Evolutionary conservation across 2,113 vertebrate species (phyloP), one percentile per base, ranked within the genome.

Genomic region (Trinectes maculatus): DNA sequence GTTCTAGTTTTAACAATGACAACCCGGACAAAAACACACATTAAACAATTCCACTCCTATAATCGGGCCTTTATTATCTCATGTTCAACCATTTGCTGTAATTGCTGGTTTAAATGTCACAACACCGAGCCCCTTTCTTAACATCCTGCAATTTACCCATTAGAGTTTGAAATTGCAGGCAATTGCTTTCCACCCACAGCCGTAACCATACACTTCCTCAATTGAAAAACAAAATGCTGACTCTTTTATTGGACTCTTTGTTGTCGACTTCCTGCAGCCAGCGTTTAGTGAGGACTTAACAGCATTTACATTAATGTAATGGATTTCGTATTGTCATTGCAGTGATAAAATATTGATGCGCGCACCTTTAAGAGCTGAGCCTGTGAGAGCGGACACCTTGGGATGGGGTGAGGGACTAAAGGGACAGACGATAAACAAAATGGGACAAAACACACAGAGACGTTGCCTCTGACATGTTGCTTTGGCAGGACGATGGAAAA

Each of bases 71-170:
- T 67, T 66, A 59, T 85, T 56, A 66, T 61, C 19, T 42, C 51
- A 31, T 31, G 49, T 73, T 79, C 44, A 75, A 72, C 58, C 33
- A 62, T 58, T 87, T 59, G 47, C 16, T 21, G 25, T 71, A 84
- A 89, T 79, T 77, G 52, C 70, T 16, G 8, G 55, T 76, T n/a
- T 77, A 61, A 81, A 74, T 76, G 63, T 53, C 48, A 47, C 28
- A 48, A 72, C 53, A 77, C 4, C 42, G 39, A 67, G 55, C 53
- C 44, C 43, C 19, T n/a, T 75, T 68, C n/a, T n/a, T 53, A 36
- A 60, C 48, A 82, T 22, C 76, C 74, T 73, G 67, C 73, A 86
- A 90, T 90, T 90, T 82, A 77, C 74, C 66, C 59, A 86, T 88
- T 85, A 85, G 48, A 53, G 71, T 7, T 49, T 70, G 29, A 65